These are phyloP conservation scores for Drosophila quadrilineata DNA, from an alignment of 1,140 invertebrate species.

Conservation along the genomic window DNA sequence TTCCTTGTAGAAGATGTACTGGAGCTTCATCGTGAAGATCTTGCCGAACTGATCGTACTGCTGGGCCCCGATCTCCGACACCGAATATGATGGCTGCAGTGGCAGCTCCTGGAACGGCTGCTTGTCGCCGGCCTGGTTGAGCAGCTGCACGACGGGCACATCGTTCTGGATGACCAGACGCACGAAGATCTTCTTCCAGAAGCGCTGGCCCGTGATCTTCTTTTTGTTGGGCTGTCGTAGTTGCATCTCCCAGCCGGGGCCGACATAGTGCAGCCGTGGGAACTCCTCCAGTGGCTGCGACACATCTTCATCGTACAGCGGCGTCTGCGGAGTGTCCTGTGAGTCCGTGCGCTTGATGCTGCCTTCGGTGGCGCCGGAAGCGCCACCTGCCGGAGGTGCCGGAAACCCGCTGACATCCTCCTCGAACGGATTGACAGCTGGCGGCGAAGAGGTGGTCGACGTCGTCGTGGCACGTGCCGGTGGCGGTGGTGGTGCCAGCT, in stretches of 20 bases:
- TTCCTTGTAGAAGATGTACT: slow-evolving; percentile 99
- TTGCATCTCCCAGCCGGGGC: slow-evolving; percentile 98
- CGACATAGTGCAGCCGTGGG: slow-evolving; percentile 89
- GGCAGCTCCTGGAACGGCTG: slow-evolving; percentile 97
- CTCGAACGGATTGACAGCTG: slow-evolving; percentile 89
- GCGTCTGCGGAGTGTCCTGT: slow-evolving; percentile 92
- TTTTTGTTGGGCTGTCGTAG: slow-evolving; percentile 98
- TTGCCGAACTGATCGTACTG: slow-evolving; percentile 99
- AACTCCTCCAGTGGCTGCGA: slow-evolving; percentile 96
- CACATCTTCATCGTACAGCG: slow-evolving; percentile 96
- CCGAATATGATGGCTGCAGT: slow-evolving; percentile 95
- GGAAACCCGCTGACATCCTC: slow-evolving; percentile 81
- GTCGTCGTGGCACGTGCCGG: slow-evolving; percentile 83
- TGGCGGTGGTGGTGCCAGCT: slow-evolving; percentile 89
- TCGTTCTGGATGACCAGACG: slow-evolving; percentile 90
- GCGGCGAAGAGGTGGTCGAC: slow-evolving; percentile 82
- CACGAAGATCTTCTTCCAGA: slow-evolving; percentile 99
- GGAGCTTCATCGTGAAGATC: slow-evolving; percentile 99
- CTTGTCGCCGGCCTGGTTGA: slow-evolving; percentile 91
- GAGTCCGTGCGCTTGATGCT: slow-evolving; percentile 84
- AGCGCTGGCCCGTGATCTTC: slow-evolving; percentile 97
- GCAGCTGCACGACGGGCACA: slow-evolving; percentile 92
- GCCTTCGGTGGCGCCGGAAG: slow-evolving; percentile 47
- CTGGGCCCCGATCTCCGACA: slow-evolving; percentile 95
- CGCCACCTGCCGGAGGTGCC: slow-evolving; percentile 52